These are phyloP conservation scores for Gastrophysa polygoni DNA, from an alignment of 2,888 invertebrate genomes.

Conservation along the genomic window DNA sequence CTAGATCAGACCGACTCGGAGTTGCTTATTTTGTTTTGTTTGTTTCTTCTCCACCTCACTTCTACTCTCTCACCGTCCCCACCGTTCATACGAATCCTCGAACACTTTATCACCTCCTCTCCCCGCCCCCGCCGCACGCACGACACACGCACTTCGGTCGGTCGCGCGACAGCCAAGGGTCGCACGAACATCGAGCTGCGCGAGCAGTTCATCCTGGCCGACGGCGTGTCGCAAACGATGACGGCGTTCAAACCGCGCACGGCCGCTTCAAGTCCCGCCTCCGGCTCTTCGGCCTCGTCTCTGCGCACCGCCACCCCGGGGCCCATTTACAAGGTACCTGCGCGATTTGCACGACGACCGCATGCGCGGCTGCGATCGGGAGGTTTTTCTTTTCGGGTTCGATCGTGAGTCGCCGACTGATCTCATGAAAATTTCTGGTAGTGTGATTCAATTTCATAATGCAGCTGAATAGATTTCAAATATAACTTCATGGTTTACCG, in stretches of 20 bases:
- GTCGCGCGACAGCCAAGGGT: slow-evolving; percentile 83
- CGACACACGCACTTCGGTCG: slow-evolving; percentile 20
- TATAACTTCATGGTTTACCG: no score
- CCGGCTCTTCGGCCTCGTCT: slow-evolving; percentile 61
- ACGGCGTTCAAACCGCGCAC: slow-evolving; percentile 96
- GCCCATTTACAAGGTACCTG: slow-evolving; percentile 92
- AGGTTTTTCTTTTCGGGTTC: no score
- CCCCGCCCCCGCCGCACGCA: no score
- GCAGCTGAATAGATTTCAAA: no score
- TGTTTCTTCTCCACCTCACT: slow-evolving; percentile 41
- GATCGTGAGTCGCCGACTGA: no score
- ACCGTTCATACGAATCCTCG: not conserved
- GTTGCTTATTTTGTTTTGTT: slow-evolving; percentile 52
- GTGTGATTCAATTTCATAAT: no score
- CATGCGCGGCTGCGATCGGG: no score
- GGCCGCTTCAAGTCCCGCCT: slow-evolving; percentile 76
- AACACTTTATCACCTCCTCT: not conserved
- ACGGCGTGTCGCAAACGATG: slow-evolving; percentile 99
- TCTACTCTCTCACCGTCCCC: slow-evolving; percentile 10
- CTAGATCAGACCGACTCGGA: slow-evolving; percentile 27
- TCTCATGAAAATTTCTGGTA: no score
- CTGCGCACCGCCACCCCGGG: slow-evolving; percentile 72
- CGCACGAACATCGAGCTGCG: slow-evolving; percentile 99
- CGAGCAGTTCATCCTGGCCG: slow-evolving; percentile 98
- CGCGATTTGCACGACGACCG: no score